These are phyloP conservation scores for Diorhabda sublineata DNA, from an alignment of 1,140 invertebrate species.

Conservation along the genomic window DNA sequence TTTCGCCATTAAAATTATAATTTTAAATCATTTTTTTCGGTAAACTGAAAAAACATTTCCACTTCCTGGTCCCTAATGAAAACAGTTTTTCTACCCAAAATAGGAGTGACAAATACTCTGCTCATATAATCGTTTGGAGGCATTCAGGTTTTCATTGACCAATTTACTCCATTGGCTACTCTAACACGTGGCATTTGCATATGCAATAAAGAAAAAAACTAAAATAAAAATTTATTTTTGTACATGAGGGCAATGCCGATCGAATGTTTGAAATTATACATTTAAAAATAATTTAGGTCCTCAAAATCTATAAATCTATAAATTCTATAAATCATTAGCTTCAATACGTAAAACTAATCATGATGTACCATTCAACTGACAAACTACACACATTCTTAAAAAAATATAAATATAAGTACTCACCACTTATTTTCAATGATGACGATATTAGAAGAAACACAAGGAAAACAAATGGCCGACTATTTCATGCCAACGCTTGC, in stretches of 20 bases:
- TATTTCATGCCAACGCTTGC: neutral
- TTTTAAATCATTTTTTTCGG: slow-evolving; percentile 9
- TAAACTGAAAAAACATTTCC: neutral
- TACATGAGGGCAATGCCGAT: no score
- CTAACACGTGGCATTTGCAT: slow-evolving; percentile 8
- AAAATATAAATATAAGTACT: slow-evolving; percentile 11
- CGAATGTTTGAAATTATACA: no score
- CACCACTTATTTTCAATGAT: slow-evolving; percentile 7
- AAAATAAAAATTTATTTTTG: no score
- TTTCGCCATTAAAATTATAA: slow-evolving; percentile 6
- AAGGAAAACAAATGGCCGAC: slow-evolving; percentile 7
- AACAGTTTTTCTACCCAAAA: no score
- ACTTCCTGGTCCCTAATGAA: no score
- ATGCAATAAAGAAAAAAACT: neutral
- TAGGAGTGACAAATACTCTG: neutral
- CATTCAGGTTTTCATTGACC: neutral
- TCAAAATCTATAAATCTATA: no score
- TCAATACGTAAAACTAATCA: neutral
- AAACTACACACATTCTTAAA: neutral
- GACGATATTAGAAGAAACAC: slow-evolving; percentile 8
- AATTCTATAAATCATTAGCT: neutral
- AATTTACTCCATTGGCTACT: slow-evolving; percentile 3
- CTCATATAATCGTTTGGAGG: neutral
- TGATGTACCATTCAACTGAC: neutral
- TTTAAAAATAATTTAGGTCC: slow-evolving; percentile 3